phyloP scores from a whole-genome alignment of 2,797 vertebrate genomes.

The Gymnoscopelus microlampas region DNA sequence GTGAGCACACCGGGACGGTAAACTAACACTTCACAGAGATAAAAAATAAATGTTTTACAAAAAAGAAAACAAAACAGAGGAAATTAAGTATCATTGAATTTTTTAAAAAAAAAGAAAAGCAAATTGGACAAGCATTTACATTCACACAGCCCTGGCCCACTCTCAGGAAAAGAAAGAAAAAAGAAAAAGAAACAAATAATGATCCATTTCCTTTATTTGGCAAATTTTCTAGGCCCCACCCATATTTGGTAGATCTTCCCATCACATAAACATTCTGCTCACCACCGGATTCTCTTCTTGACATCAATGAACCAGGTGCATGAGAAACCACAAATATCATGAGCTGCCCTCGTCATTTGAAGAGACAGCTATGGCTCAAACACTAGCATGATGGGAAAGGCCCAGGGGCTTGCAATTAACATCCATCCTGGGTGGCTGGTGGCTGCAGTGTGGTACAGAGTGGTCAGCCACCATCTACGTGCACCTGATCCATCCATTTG shows the following conservation, averaged over 20 bases:
- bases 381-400: not conserved
- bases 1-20: conserved; percentile 74
- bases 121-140: conserved; percentile 69
- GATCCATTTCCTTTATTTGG: conserved; percentile 48
- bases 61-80: conserved; percentile 37
- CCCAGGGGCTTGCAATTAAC: conserved; percentile 6
- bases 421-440: not conserved
- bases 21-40: conserved; percentile 78
- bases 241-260: conserved; percentile 53
- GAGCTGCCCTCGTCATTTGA: not conserved
- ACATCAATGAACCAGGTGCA: not conserved
- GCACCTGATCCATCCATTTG: not conserved
- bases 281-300: conserved; percentile 1
- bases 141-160: conserved; percentile 61
- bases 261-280: conserved; percentile 37
- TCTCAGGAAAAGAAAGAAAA: conserved; percentile 3
- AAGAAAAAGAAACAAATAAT: conserved; percentile 11
- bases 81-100: conserved; percentile 47
- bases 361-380: not conserved
- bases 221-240: conserved; percentile 19
- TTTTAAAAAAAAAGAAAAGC: conserved; percentile 50
- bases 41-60: conserved; percentile 39
- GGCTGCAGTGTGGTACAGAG: too few relatives aligned
- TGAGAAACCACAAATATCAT: not conserved
- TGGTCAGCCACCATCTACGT: not conserved